Base-by-base conservation (phyloP, 1,140 invertebrate genomes). In the Drosophila lacertosa region DNA sequence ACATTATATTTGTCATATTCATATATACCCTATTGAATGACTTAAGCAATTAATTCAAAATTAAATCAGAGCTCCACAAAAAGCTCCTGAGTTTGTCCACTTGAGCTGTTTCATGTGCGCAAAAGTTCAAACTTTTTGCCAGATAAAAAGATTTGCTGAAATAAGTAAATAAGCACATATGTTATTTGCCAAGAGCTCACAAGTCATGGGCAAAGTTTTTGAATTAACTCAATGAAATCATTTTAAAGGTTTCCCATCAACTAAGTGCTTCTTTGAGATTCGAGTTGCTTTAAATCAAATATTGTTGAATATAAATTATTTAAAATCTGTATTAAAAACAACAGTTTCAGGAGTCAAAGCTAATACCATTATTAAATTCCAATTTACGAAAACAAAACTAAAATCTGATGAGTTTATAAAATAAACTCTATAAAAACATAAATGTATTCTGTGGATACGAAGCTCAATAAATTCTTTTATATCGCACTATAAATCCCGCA, bases 221-320 rank as follows among this genome's bases (percentile, higher is more conserved):
- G 24, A 71, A 75, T 72, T 63, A 66, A 72, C 75, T 62, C 40
- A 39, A 42, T 24, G 45, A 75, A 75, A 68, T 79, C 69, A 74
- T 58, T 79, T 58, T 63, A 72, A 81, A 58, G 44, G 59, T 75
- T 66, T 66, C 26, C 33, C 33, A 2, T 18, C 45, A 15, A n/a
- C 33, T 40, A 0, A 37, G 15, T 2, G 48, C 13, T 4, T 10
- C 20, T 53, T 51, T 24, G 1, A 22, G 3, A 22, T n/a, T 11
- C 37, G 10, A 4, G 11, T 5, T 40, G 57, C 48, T 42, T 29
- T 40, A n/a, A n/a, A n/a, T n/a, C n/a, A n/a, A n/a, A n/a, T n/a
- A n/a, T n/a, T n/a, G n/a, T n/a, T n/a, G n/a, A n/a, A n/a, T n/a
- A n/a, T n/a, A n/a, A n/a, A n/a, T n/a, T n/a, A n/a, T n/a, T n/a